Conservation (phyloP, 2,797 vertebrate species). For the Poecile montanus region DNA sequence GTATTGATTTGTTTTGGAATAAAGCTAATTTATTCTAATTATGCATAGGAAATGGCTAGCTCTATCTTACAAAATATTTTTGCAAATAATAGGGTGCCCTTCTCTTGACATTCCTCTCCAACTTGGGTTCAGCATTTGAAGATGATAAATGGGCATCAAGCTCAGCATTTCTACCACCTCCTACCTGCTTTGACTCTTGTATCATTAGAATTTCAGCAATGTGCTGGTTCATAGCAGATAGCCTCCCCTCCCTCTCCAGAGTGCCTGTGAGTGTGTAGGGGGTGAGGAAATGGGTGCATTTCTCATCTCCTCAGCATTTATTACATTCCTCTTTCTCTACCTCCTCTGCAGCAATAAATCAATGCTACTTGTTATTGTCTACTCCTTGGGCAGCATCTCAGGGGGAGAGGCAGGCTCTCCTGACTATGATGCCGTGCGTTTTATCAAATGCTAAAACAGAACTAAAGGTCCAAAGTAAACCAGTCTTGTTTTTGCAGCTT, state of each 20-base stretch:
- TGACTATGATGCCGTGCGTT: not conserved
- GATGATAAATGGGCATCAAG: slow-evolving; percentile 56
- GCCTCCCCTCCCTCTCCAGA: slow-evolving; percentile 7
- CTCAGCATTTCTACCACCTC: slow-evolving; percentile 67
- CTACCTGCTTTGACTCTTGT: slow-evolving; percentile 60
- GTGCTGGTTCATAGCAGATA: slow-evolving; percentile 36
- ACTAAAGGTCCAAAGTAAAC: not conserved
- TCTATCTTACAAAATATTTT: slow-evolving; percentile 43
- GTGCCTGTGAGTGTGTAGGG: slow-evolving; percentile 20
- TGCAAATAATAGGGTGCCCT: slow-evolving; percentile 49
- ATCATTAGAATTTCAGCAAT: slow-evolving; percentile 59
- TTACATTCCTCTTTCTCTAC: slow-evolving; percentile 52
- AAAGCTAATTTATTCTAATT: not conserved
- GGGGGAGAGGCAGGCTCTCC: not conserved
- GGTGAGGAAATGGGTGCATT: not conserved
- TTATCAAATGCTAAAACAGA: not conserved
- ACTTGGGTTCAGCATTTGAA: slow-evolving; percentile 56
- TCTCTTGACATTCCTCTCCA: slow-evolving; percentile 39
- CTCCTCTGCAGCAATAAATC: slow-evolving; percentile 59
- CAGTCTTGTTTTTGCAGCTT: not conserved
- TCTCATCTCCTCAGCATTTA: slow-evolving; percentile 60
- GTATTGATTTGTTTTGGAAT: not conserved
- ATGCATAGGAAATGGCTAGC: not conserved
- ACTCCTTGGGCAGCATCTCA: not conserved
- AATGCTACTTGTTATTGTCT: slow-evolving; percentile 28